These are phyloP conservation scores for Cyclina sinensis DNA, from an alignment of 1,140 invertebrate species.

Conservation along the genomic window DNA sequence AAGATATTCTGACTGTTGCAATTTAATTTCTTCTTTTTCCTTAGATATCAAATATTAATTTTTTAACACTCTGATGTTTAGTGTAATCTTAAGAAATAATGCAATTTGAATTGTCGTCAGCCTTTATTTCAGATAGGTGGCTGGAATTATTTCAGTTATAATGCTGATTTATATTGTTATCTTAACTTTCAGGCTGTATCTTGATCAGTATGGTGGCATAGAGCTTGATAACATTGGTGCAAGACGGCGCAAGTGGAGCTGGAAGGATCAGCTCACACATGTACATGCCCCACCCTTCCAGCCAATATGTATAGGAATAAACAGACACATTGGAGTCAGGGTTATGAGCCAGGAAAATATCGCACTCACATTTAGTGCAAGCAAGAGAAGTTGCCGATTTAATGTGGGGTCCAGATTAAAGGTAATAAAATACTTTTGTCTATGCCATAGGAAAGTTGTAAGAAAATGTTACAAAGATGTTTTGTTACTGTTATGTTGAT, in stretches of 20 bases:
- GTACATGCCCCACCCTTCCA: conserved; percentile 86
- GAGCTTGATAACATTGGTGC: conserved; percentile 81
- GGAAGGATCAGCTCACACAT: conserved; percentile 83
- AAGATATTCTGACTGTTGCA: too few species aligned
- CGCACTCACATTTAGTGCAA: conserved; percentile 79
- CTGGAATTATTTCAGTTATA: too few species aligned
- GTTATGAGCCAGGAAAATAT: conserved; percentile 85
- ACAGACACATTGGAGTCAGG: conserved; percentile 78
- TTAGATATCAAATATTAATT: too few species aligned
- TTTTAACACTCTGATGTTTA: too few species aligned
- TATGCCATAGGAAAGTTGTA: too few species aligned
- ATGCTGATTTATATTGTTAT: too few species aligned
- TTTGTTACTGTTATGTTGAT: too few species aligned
- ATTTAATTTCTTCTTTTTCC: too few species aligned
- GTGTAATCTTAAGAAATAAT: too few species aligned
- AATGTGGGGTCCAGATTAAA: conserved; percentile 85
- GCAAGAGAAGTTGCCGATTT: conserved; percentile 82
- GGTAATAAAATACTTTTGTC: conserved; percentile 72
- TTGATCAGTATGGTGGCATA: conserved; percentile 83
- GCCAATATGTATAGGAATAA: conserved; percentile 84
- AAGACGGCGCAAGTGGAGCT: conserved; percentile 81
- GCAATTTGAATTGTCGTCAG: too few species aligned
- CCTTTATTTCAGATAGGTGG: too few species aligned
- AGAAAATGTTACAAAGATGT: too few species aligned
- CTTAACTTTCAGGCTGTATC: conserved; percentile 79